Base-by-base conservation (phyloP, 2,797 vertebrate genomes). In the Kryptopterus vitreolus region DNA sequence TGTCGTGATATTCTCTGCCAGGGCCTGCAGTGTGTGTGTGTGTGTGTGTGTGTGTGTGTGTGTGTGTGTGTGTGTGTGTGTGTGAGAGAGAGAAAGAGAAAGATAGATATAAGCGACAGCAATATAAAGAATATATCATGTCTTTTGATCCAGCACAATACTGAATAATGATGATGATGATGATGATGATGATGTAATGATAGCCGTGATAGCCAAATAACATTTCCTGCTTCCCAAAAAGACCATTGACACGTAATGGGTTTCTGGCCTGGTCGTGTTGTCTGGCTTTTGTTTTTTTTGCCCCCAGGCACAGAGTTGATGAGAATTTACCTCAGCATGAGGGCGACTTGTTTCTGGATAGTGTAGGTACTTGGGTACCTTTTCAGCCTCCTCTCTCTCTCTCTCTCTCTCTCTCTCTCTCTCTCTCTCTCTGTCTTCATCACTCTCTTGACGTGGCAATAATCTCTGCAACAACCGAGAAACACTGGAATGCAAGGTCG, bases 401-500 rank as follows among this genome's bases (percentile, higher is more conserved):
- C 16, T 46, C 31, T n/a, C 35, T 22, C 22, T 43, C 62, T 38
- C 62, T 24, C 24, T 26, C 46, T 69, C 38, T 48, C 10, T 68
- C 22, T 26, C 12, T 50, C 35, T 50, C 16, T 43, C 63, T 43
- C 63, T 24, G 3, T 43, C 63, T 66, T 38, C 46, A 5, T 68
- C 48, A 86, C 82, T 88, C 82, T 65, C 24, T 82, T 2, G 50
- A 69, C 83, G 79, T 80, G 83, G 85, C 84, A 85, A 87, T 83
- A 87, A 78, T 87, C 82, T 82, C 76, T 87, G 80, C 80, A 88
- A 63, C 57, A 81, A 65, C 78, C 81, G 79, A 86, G 55, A 78
- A 79, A 84, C 53, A 58, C 50, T 73, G 78, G 62, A 57, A 71
- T 76, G 70, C 81, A 87, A 73, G 55, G 72, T 79, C 62, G 1